A percentile compares a stretch with the other conserved stretches of the same genome.
Evolutionary conservation across 2,113 vertebrate species (phyloP).

Genomic region (Indicator indicator): DNA sequence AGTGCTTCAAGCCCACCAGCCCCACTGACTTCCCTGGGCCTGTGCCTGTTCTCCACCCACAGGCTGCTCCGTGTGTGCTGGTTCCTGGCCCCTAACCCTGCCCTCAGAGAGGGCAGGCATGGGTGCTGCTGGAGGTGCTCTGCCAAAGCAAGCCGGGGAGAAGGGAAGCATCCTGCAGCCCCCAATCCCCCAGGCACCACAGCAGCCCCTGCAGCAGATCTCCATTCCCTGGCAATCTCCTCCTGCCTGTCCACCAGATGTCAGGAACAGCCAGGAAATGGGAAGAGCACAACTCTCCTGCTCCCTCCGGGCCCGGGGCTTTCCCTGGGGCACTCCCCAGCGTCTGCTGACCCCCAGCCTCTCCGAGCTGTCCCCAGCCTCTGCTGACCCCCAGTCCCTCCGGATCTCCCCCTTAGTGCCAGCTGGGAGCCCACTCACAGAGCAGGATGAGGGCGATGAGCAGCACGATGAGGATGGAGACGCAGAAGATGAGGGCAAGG

Average conservation of each 20-base stretch:
- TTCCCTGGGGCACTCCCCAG: background rate
- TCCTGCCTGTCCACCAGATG: conserved; percentile 13
- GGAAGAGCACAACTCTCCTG: background rate
- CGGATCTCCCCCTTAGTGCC: background rate
- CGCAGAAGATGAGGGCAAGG: conserved; percentile 68
- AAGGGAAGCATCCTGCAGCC: background rate
- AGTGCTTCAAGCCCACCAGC: background rate
- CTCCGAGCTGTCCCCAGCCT: too few species aligned
- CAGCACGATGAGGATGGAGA: conserved; percentile 74
- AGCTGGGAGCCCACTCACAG: conserved; percentile 62
- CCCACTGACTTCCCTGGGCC: accelerated
- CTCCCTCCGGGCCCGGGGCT: background rate
- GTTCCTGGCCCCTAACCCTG: background rate
- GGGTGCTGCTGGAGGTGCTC: background rate
- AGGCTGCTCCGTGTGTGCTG: accelerated
- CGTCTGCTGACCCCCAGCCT: too few species aligned
- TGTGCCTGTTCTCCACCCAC: accelerated
- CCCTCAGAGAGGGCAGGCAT: accelerated
- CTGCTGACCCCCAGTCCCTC: too few species aligned
- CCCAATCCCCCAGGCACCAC: accelerated
- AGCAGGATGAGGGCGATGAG: conserved; percentile 75
- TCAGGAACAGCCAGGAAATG: conserved; percentile 15
- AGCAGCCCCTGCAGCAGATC: background rate
- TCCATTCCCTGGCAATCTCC: background rate
- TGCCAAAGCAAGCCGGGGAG: background rate